A percentile compares a stretch with the other conserved stretches of the same genome.
Conservation (phyloP, 2,888 invertebrate genomes). For the Melanchra persicariae region DNA sequence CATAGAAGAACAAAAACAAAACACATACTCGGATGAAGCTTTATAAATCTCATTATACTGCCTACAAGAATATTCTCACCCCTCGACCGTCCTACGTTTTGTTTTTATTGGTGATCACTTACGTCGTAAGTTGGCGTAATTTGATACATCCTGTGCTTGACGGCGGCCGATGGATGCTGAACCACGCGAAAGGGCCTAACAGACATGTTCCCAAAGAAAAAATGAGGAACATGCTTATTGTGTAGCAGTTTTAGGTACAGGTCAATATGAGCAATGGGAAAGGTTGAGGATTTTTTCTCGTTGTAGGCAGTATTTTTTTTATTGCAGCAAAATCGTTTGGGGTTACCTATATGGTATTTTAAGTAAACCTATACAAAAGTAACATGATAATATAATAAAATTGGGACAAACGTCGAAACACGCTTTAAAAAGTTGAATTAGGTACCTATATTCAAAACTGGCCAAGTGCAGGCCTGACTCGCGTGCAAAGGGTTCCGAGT, state of each 20-base stretch:
- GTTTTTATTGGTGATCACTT: slow-evolving; percentile 87
- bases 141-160: slow-evolving; percentile 89
- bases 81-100: slow-evolving; percentile 75
- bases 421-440: no score
- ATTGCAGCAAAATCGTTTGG: no score
- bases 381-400: no score
- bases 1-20: slow-evolving; percentile 59
- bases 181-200: slow-evolving; percentile 65
- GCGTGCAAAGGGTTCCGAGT: no score
- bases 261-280: slow-evolving; percentile 25
- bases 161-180: slow-evolving; percentile 70
- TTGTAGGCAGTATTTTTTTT: not conserved
- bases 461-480: no score
- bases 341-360: no score
- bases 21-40: slow-evolving; percentile 85
- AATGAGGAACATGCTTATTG: slow-evolving; percentile 39
- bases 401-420: no score
- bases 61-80: slow-evolving; percentile 87
- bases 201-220: slow-evolving; percentile 52
- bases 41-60: slow-evolving; percentile 85
- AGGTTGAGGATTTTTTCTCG: not conserved
- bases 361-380: no score
- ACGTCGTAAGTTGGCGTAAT: slow-evolving; percentile 87
- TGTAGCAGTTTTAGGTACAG: slow-evolving; percentile 21
- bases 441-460: no score